Evolutionary conservation across 2,888 invertebrate genomes (phyloP), one percentile per base, ranked within the genome.

Genomic region (Busseola fusca): DNA sequence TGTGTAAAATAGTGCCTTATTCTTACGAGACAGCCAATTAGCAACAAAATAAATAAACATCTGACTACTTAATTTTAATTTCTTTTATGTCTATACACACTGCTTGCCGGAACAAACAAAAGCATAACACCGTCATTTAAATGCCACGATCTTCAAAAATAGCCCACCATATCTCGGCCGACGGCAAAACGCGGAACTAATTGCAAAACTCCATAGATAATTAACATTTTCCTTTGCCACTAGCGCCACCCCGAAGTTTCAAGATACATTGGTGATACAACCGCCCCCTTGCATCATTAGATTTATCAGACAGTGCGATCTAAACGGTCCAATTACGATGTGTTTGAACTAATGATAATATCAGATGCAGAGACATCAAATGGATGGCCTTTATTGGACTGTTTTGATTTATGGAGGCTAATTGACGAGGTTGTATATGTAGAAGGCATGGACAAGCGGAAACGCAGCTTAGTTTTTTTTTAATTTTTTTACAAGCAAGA

Each of bases 291-390:
- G 12, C 34, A 27, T 73, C 58, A 57, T 79, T 58, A 70, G 6
- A n/a, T 16, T 6, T 68, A 83, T 83, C 84, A 34, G 34, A 48
- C 14, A 10, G 57, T 68, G 45, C 34, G 50, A 85, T 83, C 83
- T 67, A 62, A 79, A 70, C 70, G 58, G 52, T 34, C 83, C 76
- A 85, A 85, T 83, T 85, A 83, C 16, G 3, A 63, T 68, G 68
- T 64, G 58, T 80, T 79, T 74, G 65, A 69, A 69, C 54, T 52
- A 64, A 64, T 42, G 40, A 59, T 80, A 69, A 59, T 80, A 69
- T 75, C 81, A 65, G 62, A 64, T 71, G 30, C 34, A 59, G 34
- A 54, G 64, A 64, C 37, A 40, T 68, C 65, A 65, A 82, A 79
- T 64, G 60, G 42, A 18, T 50, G 14, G 50, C 1, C 0, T 58